phyloP scores from a whole-genome alignment of 2,888 invertebrate genomes.

The Tenthredo livida region DNA sequence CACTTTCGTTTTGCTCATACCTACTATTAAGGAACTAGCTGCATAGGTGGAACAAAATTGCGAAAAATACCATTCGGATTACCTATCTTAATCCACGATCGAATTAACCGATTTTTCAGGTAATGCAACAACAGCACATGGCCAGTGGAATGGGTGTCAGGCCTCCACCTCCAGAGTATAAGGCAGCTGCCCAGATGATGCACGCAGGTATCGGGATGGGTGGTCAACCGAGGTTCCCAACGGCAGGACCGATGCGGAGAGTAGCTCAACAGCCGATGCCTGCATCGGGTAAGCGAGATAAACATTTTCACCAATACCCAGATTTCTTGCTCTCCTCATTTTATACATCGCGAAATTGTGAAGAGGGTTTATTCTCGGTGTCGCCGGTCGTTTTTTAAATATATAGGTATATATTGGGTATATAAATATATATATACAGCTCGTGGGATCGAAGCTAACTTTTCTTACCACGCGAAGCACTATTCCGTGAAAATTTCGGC shows the following conservation, averaged over 20 bases:
- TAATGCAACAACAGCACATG: slow-evolving; percentile 79
- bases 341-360: neutral
- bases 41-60: neutral
- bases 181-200: slow-evolving; percentile 82
- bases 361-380: neutral
- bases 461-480: neutral
- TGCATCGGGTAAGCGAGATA: slow-evolving; percentile 81
- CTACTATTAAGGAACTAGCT: neutral
- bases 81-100: neutral
- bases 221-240: slow-evolving; percentile 78
- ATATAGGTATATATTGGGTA: neutral
- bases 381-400: neutral
- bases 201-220: slow-evolving; percentile 78
- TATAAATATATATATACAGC: neutral
- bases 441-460: neutral
- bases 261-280: slow-evolving; percentile 87
- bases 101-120: slow-evolving; percentile 63
- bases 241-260: slow-evolving; percentile 81
- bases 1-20: slow-evolving; percentile 6
- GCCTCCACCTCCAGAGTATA: slow-evolving; percentile 93
- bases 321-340: neutral
- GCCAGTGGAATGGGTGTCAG: slow-evolving; percentile 79
- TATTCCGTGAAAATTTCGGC: neutral
- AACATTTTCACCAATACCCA: neutral
- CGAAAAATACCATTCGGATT: neutral